Evolutionary conservation across 2,113 vertebrate species (phyloP), one percentile per base, ranked within the genome.

Genomic region (Benitochromis conjunctus): DNA sequence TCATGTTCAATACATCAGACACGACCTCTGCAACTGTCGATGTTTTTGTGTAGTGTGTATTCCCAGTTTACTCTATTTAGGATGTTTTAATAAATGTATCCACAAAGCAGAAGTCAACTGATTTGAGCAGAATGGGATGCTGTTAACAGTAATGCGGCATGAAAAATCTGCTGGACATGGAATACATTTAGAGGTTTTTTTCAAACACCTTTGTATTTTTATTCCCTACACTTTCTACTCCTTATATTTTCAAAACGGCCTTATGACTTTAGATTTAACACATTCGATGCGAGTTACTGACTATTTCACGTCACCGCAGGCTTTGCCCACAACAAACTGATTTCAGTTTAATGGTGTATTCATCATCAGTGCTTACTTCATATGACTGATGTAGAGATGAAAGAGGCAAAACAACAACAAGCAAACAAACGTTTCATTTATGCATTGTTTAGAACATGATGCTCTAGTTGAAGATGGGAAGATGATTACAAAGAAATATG

Each of bases 311-410:
- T 38, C 60, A 64, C 34, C 60, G 38, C 60, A n/a, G 60, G 34
- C 34, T 38, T 64, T 64, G 38, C 18, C 34, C 60, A 64, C 34
- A 12, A 38, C 60, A 64, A 64, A n/a, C 0, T 38, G 60, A 64
- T 64, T 64, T 0, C 34, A 13, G 60, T 64, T 0, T 38, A 62
- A 64, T 64, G n/a, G 0, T 0, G 0, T 64, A 38, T 64, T 64
- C 60, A 64, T 64, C 31, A 64, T 3, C 18, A 64, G 34, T 18
- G 60, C 34, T 64, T 38, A 64, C 60, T 64, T 64, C 34, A 64
- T 38, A 21, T 64, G 60, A 8, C 19, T 38, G 4, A 21, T 38
- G 34, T 21, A 64, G 60, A 64, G 60, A 60, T 64, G 60, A 13
- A 64, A 64, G 38, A 64, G 1, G 19, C 34, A 64, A 64, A 38